Percentiles rank a stretch among this genome's conserved stretches.
These are phyloP conservation scores for Drosophila yakuba DNA, from an alignment of 1,140 invertebrate genomes.

Conservation along the genomic window DNA sequence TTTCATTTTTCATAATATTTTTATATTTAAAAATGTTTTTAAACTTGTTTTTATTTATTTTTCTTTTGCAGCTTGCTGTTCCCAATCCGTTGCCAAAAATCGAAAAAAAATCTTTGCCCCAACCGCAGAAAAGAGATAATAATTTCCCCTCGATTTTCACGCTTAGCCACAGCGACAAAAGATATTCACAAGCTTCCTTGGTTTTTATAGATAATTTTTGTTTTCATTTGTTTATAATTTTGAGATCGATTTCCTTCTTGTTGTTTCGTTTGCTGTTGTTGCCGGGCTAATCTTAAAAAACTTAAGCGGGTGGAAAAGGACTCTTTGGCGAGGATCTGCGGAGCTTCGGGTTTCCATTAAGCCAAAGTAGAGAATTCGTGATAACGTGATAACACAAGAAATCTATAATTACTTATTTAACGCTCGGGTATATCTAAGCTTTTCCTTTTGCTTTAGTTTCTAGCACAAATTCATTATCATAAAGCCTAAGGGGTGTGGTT, in stretches of 20 bases:
- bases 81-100: slow-evolving; percentile 47
- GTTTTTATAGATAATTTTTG: slow-evolving; percentile 56
- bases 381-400: slow-evolving; percentile 32
- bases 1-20: slow-evolving; percentile 26
- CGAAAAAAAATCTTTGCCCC: slow-evolving; percentile 37
- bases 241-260: slow-evolving; percentile 80
- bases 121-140: slow-evolving; percentile 20
- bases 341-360: slow-evolving; percentile 14
- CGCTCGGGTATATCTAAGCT: slow-evolving; percentile 1
- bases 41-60: background rate
- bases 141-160: slow-evolving; percentile 4
- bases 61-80: slow-evolving; percentile 37
- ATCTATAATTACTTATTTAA: slow-evolving; percentile 12
- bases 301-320: slow-evolving; percentile 20
- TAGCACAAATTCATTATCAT: slow-evolving; percentile 11
- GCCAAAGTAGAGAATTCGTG: slow-evolving; percentile 36
- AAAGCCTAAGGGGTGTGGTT: slow-evolving; percentile 16
- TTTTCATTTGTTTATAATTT: slow-evolving; percentile 72
- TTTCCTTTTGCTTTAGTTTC: slow-evolving; percentile 5
- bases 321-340: background rate
- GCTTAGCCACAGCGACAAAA: slow-evolving; percentile 36
- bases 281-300: slow-evolving; percentile 15
- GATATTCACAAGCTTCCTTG: slow-evolving; percentile 33
- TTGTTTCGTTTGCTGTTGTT: slow-evolving; percentile 41
- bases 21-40: slow-evolving; percentile 6